Evolutionary conservation across 2,797 vertebrate species (phyloP).

Genomic region (Champsocephalus esox): DNA sequence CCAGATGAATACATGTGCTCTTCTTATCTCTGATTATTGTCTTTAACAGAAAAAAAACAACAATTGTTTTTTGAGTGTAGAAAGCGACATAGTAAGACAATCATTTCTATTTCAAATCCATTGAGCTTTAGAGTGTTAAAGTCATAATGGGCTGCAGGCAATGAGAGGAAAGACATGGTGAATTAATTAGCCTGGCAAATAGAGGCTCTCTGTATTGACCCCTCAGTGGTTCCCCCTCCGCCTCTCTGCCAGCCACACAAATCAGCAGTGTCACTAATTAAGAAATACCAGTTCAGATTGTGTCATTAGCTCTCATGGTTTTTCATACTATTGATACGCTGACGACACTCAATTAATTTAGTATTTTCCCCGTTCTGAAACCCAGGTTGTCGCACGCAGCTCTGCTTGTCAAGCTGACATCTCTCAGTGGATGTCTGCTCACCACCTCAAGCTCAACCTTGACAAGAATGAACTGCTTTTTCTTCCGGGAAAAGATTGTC

Average conservation of each 20-base stretch:
- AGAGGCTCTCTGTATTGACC: constrained; percentile 89
- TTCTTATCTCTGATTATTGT: constrained; percentile 65
- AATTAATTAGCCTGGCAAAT: constrained; percentile 97
- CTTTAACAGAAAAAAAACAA: constrained; percentile 35
- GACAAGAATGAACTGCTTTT: too few relatives aligned
- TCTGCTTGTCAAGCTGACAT: too few relatives aligned
- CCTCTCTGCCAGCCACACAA: constrained; percentile 90
- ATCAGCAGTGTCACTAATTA: constrained; percentile 94
- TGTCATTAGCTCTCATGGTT: constrained; percentile 6
- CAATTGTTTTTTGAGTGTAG: constrained; percentile 43
- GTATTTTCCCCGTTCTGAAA: too few relatives aligned
- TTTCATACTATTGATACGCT: too few relatives aligned
- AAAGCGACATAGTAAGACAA: constrained; percentile 51
- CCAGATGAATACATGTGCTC: constrained; percentile 57
- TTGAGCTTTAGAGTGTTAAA: constrained; percentile 77
- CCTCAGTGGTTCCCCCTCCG: constrained; percentile 91
- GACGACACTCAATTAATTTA: too few relatives aligned
- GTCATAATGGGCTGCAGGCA: constrained; percentile 90
- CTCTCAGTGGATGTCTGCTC: too few relatives aligned
- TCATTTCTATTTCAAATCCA: constrained; percentile 73
- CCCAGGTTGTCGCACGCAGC: too few relatives aligned
- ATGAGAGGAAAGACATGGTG: constrained; percentile 89
- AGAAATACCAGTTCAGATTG: constrained; percentile 87
- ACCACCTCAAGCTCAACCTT: too few relatives aligned
- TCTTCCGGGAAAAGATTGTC: too few relatives aligned